Evolutionary conservation across 2,113 vertebrate species (phyloP).

Genomic region (Leptobrachium ailaonicum): DNA sequence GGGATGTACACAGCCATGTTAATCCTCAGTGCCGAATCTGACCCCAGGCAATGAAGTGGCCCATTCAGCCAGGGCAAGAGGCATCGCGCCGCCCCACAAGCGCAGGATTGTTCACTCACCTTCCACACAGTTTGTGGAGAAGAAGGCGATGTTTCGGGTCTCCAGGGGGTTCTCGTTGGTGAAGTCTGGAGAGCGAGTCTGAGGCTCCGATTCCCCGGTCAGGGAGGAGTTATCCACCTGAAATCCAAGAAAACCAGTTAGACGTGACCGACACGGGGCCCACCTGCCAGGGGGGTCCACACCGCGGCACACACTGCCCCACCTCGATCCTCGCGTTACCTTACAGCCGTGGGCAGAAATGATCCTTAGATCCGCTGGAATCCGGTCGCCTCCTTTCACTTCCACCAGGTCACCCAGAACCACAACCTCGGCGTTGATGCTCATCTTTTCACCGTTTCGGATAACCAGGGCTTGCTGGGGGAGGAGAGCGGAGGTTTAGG

Average conservation of each 20-base stretch:
- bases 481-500: not conserved
- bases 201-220: conserved; percentile 80
- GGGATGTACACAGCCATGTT: not conserved
- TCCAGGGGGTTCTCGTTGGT: conserved; percentile 78
- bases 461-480: conserved; percentile 93
- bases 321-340: conserved; percentile 60
- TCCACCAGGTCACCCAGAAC: conserved; percentile 93
- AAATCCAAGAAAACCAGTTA: not conserved
- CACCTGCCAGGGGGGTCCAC: not conserved
- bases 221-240: conserved; percentile 98
- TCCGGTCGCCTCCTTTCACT: conserved; percentile 93
- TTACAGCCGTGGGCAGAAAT: conserved; percentile 95
- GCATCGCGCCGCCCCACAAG: too few species aligned
- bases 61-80: not conserved
- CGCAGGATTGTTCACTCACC: conserved; percentile 55
- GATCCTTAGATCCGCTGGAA: conserved; percentile 91
- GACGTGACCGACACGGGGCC: not conserved
- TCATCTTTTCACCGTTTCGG: conserved; percentile 89
- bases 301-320: not conserved
- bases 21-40: not conserved
- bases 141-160: conserved; percentile 80
- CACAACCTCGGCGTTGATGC: conserved; percentile 90
- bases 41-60: not conserved
- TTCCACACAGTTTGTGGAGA: conserved; percentile 82
- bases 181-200: conserved; percentile 77